Percentiles rank a stretch among this genome's conserved stretches.
Evolutionary conservation across 1,140 invertebrate genomes (phyloP).

Genomic region (Schmidtea mediterranea): DNA sequence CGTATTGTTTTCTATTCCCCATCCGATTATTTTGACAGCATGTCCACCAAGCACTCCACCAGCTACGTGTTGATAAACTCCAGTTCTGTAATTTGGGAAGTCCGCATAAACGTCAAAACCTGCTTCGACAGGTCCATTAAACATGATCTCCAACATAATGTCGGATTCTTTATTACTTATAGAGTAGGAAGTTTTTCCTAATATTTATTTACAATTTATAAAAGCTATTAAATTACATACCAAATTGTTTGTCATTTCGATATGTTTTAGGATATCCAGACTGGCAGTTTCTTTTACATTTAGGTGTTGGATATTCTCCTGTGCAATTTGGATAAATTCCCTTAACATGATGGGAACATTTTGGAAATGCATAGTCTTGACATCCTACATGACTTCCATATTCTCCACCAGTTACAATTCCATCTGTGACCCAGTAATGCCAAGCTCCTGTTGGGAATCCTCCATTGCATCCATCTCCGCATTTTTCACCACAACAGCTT

Average conservation of each 20-base stretch:
- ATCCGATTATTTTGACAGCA: slow-evolving; percentile 61
- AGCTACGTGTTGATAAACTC: slow-evolving; percentile 52
- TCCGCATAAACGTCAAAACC: slow-evolving; percentile 66
- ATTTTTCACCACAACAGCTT: not conserved
- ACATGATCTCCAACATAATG: slow-evolving; percentile 54
- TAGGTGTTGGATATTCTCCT: slow-evolving; percentile 39
- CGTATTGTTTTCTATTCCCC: slow-evolving; percentile 47
- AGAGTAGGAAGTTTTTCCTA: slow-evolving; percentile 40
- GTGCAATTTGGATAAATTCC: slow-evolving; percentile 35
- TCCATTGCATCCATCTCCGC: slow-evolving; percentile 31
- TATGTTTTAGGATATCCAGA: slow-evolving; percentile 41
- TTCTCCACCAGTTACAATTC: slow-evolving; percentile 47
- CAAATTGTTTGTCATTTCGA: slow-evolving; percentile 46
- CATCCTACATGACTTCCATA: slow-evolving; percentile 49
- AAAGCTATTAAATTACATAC: slow-evolving; percentile 17
- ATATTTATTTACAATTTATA: not conserved
- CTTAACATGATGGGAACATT: slow-evolving; percentile 63
- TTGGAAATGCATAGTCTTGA: slow-evolving; percentile 46
- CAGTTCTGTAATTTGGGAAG: slow-evolving; percentile 52
- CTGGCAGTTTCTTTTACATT: slow-evolving; percentile 44
- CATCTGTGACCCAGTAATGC: slow-evolving; percentile 37
- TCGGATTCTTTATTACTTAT: slow-evolving; percentile 36
- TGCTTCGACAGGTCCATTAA: slow-evolving; percentile 62
- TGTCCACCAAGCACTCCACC: slow-evolving; percentile 53
- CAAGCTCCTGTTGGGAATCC: slow-evolving; percentile 50